Evolutionary conservation across 2,888 invertebrate species (phyloP), one percentile per base, ranked within the genome.

Genomic region (Athetis lepigone): DNA sequence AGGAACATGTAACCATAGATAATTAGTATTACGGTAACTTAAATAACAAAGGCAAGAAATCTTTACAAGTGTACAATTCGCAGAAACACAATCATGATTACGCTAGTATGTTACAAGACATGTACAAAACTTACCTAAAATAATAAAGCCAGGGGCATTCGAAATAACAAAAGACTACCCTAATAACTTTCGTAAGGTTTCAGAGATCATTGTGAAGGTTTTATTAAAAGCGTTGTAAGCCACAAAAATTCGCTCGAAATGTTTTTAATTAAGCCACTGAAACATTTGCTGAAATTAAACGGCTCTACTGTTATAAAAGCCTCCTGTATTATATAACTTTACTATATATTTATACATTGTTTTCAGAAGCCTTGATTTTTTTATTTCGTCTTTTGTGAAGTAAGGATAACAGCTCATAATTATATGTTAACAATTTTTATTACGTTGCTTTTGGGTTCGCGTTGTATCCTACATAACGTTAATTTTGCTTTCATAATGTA

Each of bases 231-330:
- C 77, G 73, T 70, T 67, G 77, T 78, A 81, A 83, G 79, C 83
- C 82, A 79, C 80, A 84, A 85, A 84, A 85, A 81, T 75, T 78
- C 78, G 58, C 66, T 71, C 47, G 64, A 83, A 83, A 82, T 79
- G 75, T 83, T 85, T 85, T 85, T 86, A 85, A 86, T 85, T 87
- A 85, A 80, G 79, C 79, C 69, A 75, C 80, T 77, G 75, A 79
- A 79, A 78, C 73, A 81, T 79, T 83, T 79, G 77, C 77, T 70
- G 55, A 76, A 82, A 85, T 83, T 81, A 81, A 84, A 83, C 77
- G 69, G 67, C 58, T 75, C 59, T 70, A 55, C 64, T 70, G 59
- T 77, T 73, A 70, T 75, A 77, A 79, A 77, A 69, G 64, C 51
- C 70, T 77, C 57, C 27, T 70, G 80, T 75, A 72, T 73, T 65